phyloP scores from a whole-genome alignment of 2,888 invertebrate species.

The Rhagium mordax region DNA sequence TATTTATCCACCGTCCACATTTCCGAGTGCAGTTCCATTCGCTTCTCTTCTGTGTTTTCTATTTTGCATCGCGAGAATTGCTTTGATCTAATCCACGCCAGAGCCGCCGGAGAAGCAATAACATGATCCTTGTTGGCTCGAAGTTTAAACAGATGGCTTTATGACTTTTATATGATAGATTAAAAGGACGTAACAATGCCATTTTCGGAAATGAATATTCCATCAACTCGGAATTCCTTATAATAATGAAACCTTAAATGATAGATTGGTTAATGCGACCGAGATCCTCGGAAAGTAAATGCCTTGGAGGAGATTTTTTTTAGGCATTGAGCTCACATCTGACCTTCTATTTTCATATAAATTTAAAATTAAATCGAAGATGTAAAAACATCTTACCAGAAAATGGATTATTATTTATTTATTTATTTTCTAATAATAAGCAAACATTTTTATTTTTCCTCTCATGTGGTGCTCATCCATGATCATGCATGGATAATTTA shows the following conservation, averaged over 20 bases:
- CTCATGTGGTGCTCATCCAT: too few species aligned
- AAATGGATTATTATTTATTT: too few species aligned
- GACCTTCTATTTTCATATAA: neutral
- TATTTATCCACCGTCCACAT: neutral
- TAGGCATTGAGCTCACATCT: neutral
- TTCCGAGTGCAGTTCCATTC: neutral
- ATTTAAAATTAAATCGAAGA: neutral
- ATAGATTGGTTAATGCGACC: neutral
- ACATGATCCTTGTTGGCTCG: neutral
- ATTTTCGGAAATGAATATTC: neutral
- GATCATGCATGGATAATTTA: too few species aligned
- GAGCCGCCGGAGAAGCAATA: neutral
- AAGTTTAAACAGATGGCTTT: conserved; percentile 12
- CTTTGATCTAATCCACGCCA: neutral
- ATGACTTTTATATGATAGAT: conserved; percentile 9
- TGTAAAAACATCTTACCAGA: neutral
- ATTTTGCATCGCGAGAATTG: neutral
- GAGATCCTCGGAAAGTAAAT: neutral
- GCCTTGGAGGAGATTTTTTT: neutral
- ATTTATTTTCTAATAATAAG: too few species aligned
- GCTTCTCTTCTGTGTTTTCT: neutral
- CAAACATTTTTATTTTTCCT: neutral
- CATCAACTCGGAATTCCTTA: neutral
- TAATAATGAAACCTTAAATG: neutral
- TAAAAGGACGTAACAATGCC: conserved; percentile 3